Base-by-base conservation (phyloP, 2,797 vertebrate genomes). In the Fistularia commersonii region DNA sequence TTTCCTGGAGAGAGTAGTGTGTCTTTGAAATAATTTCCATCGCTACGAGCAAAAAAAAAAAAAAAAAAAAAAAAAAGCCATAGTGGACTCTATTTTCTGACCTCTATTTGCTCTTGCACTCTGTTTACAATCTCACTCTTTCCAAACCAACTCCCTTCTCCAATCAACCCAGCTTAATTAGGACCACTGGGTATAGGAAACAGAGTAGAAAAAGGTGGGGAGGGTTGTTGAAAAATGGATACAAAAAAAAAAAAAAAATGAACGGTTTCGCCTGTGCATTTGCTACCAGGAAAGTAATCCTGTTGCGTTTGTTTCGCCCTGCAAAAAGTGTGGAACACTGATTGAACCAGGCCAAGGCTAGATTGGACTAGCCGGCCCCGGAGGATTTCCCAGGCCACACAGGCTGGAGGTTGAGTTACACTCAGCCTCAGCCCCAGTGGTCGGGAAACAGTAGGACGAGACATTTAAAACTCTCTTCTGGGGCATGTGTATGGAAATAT, bases 111-210 rank as follows among this genome's bases (percentile, higher is more conserved):
- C 69, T 69, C 76, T 68, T 64, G 46, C 33, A 41, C 61, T 48
- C 51, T 80, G 72, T 80, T 80, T 72, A 72, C 57, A 66, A 45
- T 71, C 44, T 71, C 69, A 61, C 58, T 69, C 66, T 76, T 68
- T 81, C 68, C 67, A 78, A 77, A 57, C 61, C 49, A 51, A 57
- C 67, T 62, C 62, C 51, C 43, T 74, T 56, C 54, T 80, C 61
- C 72, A 82, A 84, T 84, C 76, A 89, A 84, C 67, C 41, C 71
- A 56, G 59, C 66, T 82, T 82, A 85, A 83, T 82, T 77, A 79
- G 66, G 64, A 74, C 71, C 76, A 48, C 14, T 70, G 66, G 72
- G 45, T 62, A 59, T 66, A 57, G 45, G 44, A 54, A 61, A 62
- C 51, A 33, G 38, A 58, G 49, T 64, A 64, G 68, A 64, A 66